Conservation (phyloP, 2,113 vertebrate genomes). For the Narcine bancroftii region DNA sequence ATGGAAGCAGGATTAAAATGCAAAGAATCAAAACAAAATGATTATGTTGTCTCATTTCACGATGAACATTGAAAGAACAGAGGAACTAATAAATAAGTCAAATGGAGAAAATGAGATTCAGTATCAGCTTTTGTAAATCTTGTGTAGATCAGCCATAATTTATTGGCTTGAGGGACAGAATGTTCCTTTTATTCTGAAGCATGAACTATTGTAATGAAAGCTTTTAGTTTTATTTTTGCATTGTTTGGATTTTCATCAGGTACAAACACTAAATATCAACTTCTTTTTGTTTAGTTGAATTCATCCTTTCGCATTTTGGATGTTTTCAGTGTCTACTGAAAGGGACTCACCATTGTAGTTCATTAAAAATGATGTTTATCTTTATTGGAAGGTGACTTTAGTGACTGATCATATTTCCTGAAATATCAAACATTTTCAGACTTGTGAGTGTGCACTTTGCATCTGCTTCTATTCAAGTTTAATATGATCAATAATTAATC, state of each 20-base stretch:
- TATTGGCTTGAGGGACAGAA: not conserved
- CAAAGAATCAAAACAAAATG: not conserved
- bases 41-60: not conserved
- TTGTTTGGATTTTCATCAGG: not conserved
- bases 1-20: not conserved
- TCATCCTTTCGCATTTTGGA: not conserved
- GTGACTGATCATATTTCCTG: not conserved
- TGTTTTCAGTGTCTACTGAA: not conserved
- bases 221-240: not conserved
- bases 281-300: not conserved
- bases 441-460: not conserved
- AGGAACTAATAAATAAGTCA: not conserved
- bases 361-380: not conserved
- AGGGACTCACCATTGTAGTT: not conserved
- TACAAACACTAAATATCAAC: not conserved
- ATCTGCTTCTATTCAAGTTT: not conserved
- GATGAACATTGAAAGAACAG: not conserved
- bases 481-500: not conserved
- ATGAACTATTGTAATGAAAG: not conserved
- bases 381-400: not conserved
- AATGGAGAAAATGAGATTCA: not conserved
- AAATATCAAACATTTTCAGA: not conserved
- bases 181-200: not conserved
- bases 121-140: not conserved
- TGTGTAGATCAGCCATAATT: not conserved